Conservation (phyloP, 2,113 vertebrate species). For the Ovis canadensis region DNA sequence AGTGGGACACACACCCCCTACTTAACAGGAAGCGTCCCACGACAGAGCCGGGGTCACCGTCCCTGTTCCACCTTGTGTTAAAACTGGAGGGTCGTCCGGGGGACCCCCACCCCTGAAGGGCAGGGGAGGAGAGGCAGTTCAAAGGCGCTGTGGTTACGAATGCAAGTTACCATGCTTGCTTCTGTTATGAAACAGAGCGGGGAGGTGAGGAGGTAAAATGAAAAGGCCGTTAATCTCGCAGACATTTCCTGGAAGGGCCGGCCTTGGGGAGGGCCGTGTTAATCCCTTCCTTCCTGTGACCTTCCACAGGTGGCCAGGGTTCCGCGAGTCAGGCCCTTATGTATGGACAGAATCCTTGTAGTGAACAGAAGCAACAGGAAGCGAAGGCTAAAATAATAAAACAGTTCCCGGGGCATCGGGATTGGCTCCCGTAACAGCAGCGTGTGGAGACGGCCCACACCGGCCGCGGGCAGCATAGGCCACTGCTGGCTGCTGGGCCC, state of each 20-base stretch:
- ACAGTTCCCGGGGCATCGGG: neutral
- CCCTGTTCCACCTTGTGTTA: no score
- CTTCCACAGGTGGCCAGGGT: neutral
- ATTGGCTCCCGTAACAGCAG: neutral
- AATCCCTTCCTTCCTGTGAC: neutral
- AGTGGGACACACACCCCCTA: fast-evolving
- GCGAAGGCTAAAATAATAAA: neutral
- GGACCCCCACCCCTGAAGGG: neutral
- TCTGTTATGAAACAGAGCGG: neutral
- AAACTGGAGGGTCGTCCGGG: neutral
- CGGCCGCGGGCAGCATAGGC: fast-evolving
- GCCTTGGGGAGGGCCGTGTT: neutral
- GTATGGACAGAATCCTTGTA: neutral
- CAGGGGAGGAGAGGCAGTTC: neutral
- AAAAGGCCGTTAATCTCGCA: neutral
- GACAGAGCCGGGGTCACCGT: fast-evolving
- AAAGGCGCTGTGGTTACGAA: neutral
- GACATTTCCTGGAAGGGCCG: neutral
- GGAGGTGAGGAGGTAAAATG: neutral
- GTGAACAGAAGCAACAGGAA: neutral
- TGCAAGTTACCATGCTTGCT: neutral
- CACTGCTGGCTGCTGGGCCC: fast-evolving
- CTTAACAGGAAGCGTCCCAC: fast-evolving
- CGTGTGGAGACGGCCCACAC: no score
- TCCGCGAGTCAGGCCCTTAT: neutral